A percentile compares a stretch with the other conserved stretches of the same genome.
phyloP scores from a whole-genome alignment of 2,113 vertebrate genomes.

The Microcebus griseorufus region DNA sequence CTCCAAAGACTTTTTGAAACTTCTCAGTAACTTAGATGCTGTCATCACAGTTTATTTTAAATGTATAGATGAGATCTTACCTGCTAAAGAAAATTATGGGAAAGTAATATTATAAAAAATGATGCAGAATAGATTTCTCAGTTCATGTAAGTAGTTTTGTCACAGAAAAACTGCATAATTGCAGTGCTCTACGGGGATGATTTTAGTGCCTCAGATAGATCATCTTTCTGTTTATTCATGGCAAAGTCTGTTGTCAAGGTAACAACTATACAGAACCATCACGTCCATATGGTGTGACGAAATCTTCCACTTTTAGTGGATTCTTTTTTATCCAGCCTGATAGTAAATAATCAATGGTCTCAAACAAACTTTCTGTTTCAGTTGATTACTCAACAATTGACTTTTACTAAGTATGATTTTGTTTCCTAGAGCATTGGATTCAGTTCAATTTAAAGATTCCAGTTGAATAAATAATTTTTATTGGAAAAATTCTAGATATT shows the following conservation, averaged over 20 bases:
- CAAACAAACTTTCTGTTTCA: slow-evolving; percentile 27
- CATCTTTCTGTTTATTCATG: slow-evolving; percentile 17
- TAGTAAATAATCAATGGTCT: slow-evolving; percentile 28
- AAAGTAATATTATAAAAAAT: background rate
- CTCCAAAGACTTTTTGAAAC: background rate
- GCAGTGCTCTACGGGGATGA: slow-evolving; percentile 5
- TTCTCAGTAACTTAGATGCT: background rate
- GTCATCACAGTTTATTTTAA: background rate
- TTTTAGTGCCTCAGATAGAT: slow-evolving; percentile 47
- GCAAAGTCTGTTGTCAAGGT: slow-evolving; percentile 20
- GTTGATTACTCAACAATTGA: background rate
- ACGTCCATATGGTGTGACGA: background rate
- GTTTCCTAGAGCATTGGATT: background rate
- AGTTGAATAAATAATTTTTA: background rate
- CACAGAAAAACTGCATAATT: slow-evolving; percentile 42
- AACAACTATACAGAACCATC: background rate
- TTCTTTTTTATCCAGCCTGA: background rate
- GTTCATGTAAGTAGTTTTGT: slow-evolving; percentile 41
- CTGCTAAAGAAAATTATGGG: background rate
- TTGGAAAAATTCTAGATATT: background rate
- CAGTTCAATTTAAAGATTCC: background rate
- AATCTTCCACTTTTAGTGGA: slow-evolving; percentile 3
- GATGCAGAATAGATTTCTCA: background rate
- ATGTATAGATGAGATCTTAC: background rate
- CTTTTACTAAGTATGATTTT: background rate